Conservation (phyloP, 2,797 vertebrate genomes). For the Sarcophilus harrisii region DNA sequence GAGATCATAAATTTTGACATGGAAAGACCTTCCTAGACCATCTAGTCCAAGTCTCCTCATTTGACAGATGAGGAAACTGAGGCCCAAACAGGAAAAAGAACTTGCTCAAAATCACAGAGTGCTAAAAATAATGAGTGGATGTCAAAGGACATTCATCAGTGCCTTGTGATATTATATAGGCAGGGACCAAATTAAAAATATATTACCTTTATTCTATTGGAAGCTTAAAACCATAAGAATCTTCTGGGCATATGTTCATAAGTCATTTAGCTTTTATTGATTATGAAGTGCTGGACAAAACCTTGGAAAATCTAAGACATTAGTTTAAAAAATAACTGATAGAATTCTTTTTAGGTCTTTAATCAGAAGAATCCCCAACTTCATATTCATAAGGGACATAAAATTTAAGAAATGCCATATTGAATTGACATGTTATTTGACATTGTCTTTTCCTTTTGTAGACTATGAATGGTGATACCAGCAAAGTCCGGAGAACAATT, state of each 20-base stretch:
- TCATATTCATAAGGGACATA: background rate
- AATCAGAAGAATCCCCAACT: slow-evolving; percentile 48
- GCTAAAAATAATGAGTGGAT: background rate
- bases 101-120: background rate
- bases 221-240: slow-evolving; percentile 6
- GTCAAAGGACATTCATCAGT: background rate
- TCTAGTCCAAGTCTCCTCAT: background rate
- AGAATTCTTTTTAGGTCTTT: slow-evolving; percentile 52
- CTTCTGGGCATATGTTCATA: slow-evolving; percentile 28
- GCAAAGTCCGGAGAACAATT: slow-evolving; percentile 80
- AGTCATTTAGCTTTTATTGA: background rate
- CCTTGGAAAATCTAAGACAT: slow-evolving; percentile 70
- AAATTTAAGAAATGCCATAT: background rate
- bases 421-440: slow-evolving; percentile 15
- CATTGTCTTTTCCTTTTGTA: slow-evolving; percentile 71
- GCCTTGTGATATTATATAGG: background rate
- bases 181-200: slow-evolving; percentile 12
- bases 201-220: background rate
- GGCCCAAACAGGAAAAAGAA: background rate
- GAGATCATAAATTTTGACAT: background rate
- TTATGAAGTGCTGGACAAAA: background rate
- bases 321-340: slow-evolving; percentile 68
- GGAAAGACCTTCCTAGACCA: background rate
- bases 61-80: background rate
- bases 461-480: slow-evolving; percentile 65